These are phyloP conservation scores for Sebastes ruberrimus DNA, from an alignment of 2,797 vertebrate genomes.

Conservation along the genomic window DNA sequence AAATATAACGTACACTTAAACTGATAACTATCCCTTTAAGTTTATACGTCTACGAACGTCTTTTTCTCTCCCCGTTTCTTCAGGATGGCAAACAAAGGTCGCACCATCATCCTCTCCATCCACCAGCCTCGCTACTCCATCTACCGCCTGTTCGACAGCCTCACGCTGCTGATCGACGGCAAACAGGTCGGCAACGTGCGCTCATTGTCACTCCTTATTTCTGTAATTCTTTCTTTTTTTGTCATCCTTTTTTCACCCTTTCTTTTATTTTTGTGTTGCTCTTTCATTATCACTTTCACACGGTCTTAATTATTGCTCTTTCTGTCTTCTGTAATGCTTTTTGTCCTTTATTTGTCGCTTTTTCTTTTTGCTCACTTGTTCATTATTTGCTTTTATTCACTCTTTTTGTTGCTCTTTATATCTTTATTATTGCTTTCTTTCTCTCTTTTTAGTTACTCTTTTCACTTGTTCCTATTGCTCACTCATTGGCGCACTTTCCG, in stretches of 20 bases:
- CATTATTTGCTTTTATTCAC: not conserved
- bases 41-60: not conserved
- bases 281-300: no score
- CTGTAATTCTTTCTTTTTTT: no score
- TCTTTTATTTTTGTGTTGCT: not conserved
- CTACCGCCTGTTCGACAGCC: conserved; percentile 83
- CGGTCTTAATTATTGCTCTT: no score
- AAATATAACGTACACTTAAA: no score
- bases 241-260: not conserved
- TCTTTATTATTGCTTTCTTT: not conserved
- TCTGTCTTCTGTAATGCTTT: no score
- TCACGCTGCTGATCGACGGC: conserved; percentile 81
- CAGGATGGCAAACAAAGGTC: conserved; percentile 76
- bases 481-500: not conserved
- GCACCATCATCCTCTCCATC: conserved; percentile 85
- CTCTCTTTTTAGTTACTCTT: not conserved
- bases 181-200: conserved; percentile 61
- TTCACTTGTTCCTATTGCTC: not conserved
- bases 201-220: not conserved
- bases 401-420: no score
- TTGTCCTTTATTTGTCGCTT: not conserved
- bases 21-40: not conserved
- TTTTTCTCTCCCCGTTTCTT: not conserved
- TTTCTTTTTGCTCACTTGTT: not conserved
- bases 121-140: conserved; percentile 86